Evolutionary conservation across 37 sponge, comb jelly and placozoan genomes (phyloP), one percentile per base, ranked within the genome.

Genomic region (Beroe ovata): DNA sequence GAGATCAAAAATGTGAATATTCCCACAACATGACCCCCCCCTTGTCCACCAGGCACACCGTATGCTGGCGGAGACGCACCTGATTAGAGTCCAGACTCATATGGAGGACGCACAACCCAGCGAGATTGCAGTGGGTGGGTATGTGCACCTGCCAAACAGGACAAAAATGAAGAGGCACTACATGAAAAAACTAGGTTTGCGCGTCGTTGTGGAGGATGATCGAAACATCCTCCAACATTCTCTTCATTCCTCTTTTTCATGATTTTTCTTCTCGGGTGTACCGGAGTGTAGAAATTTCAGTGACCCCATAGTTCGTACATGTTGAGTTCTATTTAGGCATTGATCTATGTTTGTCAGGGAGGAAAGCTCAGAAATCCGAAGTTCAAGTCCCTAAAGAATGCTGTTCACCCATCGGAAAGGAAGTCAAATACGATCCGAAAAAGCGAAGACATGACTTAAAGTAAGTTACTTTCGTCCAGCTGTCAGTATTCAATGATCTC

Each of bases 161-260:
- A 77, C 84, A 16, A 77, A 42, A 29, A 77, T 77, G 84, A 77
- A 77, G 54, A 11, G 84, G 8, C 84, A 77, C 47, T 77, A 77
- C 54, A 77, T 77, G 84, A 77, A 77, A 54, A 77, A 77, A 77
- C 84, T 77, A 4, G 84, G 84, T 77, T n/a, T n/a, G n/a, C n/a
- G n/a, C n/a, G n/a, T n/a, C n/a, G n/a, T n/a, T n/a, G n/a, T n/a
- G n/a, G n/a, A n/a, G n/a, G n/a, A n/a, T n/a, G n/a, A n/a, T n/a
- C n/a, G n/a, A n/a, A n/a, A n/a, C n/a, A n/a, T n/a, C n/a, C n/a
- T n/a, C n/a, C n/a, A n/a, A n/a, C n/a, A n/a, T n/a, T n/a, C n/a
- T n/a, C n/a, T n/a, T n/a, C n/a, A n/a, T n/a, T n/a, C n/a, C n/a
- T n/a, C n/a, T n/a, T n/a, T n/a, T n/a, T n/a, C n/a, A n/a, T n/a